Conservation (phyloP, 1,140 invertebrate genomes). For the Papilio xuthus region DNA sequence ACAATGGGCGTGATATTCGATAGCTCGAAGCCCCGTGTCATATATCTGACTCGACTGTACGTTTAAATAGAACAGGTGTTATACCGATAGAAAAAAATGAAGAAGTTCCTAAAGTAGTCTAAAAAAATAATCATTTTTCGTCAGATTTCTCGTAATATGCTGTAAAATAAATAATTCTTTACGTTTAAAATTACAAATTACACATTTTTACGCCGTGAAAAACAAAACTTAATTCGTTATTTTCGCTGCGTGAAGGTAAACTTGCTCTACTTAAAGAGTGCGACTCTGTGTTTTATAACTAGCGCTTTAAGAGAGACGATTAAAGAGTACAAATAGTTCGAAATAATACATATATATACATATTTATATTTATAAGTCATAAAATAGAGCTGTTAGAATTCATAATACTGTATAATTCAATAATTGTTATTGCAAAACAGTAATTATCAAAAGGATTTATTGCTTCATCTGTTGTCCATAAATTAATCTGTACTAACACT, state of each 20-base stretch:
- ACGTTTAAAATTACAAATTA: no score
- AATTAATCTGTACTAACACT: neutral
- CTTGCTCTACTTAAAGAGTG: no score
- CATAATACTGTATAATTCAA: neutral
- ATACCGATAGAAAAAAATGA: no score
- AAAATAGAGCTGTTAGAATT: conserved; percentile 2
- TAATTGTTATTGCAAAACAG: neutral
- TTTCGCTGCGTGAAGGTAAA: neutral
- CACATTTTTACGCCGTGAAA: no score
- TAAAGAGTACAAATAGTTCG: conserved; percentile 16
- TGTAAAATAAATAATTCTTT: no score
- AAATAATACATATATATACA: neutral
- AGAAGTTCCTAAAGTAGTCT: no score
- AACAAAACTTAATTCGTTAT: conserved; percentile 4
- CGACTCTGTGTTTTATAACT: neutral
- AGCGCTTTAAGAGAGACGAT: neutral
- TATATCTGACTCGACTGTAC: neutral
- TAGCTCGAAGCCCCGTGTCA: conserved; percentile 25
- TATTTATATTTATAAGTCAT: neutral
- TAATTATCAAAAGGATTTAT: neutral
- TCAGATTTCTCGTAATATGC: no score
- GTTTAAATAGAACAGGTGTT: neutral
- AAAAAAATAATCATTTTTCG: no score
- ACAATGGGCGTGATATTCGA: conserved; percentile 3
- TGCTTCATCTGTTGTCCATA: neutral